A percentile compares a stretch with the other conserved stretches of the same genome.
Evolutionary conservation across 2,113 vertebrate genomes (phyloP).

Genomic region (Nannospalax galili): DNA sequence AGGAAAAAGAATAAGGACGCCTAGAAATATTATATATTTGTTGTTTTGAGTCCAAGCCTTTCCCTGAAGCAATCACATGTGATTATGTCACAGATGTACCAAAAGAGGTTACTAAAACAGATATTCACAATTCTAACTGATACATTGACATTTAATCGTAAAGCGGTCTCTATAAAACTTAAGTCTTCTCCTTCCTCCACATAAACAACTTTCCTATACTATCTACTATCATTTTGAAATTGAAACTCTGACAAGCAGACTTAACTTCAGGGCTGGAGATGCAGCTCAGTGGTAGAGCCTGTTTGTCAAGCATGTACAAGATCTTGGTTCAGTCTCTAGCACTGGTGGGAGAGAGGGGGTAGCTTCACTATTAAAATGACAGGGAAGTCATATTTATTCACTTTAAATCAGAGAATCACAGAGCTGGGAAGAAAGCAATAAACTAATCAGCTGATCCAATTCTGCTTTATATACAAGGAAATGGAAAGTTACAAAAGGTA

Average conservation of each 20-base stretch:
- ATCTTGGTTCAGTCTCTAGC: background rate
- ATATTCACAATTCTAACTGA: conserved; percentile 5
- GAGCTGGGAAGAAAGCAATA: background rate
- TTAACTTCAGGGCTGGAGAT: background rate
- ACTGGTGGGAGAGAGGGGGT: background rate
- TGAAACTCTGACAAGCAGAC: conserved; percentile 37
- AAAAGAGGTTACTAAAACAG: background rate
- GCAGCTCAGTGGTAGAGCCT: background rate
- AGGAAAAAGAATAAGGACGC: background rate
- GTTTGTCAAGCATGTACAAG: background rate
- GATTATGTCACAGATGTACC: background rate
- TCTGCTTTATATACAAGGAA: conserved; percentile 24
- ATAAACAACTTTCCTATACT: background rate
- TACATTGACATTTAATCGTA: background rate
- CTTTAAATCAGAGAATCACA: conserved; percentile 41
- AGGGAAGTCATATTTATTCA: background rate
- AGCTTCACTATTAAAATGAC: conserved; percentile 20
- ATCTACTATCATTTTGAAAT: conserved; percentile 6
- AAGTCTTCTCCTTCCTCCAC: background rate
- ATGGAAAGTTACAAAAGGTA: background rate
- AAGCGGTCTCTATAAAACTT: conserved; percentile 43
- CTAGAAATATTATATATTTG: background rate
- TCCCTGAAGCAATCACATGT: background rate
- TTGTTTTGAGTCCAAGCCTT: background rate
- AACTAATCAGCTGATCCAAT: background rate